Base-by-base conservation (phyloP, 2,797 vertebrate genomes). In the Mareca penelope region DNA sequence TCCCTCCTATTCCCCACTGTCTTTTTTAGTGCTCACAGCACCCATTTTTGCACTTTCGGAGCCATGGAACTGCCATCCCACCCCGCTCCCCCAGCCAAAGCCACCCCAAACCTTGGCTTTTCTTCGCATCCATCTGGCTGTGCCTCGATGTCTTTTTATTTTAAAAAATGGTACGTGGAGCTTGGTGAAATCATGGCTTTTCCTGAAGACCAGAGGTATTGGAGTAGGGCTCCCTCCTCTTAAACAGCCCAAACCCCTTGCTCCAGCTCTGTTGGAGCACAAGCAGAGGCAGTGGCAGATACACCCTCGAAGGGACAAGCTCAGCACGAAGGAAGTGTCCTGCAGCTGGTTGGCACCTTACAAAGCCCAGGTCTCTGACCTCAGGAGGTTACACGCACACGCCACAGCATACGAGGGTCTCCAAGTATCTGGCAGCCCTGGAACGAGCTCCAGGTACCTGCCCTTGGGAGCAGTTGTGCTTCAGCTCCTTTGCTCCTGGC, bases 251-350 rank as follows among this genome's bases (percentile, higher is more conserved):
- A 6, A 23, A 56, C 57, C 39, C 55, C 39, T 8, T 4, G 37
- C 59, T 35, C 46, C 5, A 26, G 57, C 86, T 46, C 65, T 9
- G 12, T 4, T 10, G 80, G 82, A 85, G 80, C 39, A 1, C 37
- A 1, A 4, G 46, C 75, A 77, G 59, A 17, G 29, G 53, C 44
- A 9, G 16, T 0, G 56, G 39, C 67, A 0, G 0, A 23, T 2
- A 10, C 23, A 6, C 3, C 59, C 39, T 75, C 2, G 4, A 4
- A 33, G 42, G 84, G 23, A 92, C 42, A 50, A 52, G 68, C 2
- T 3, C 53, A 60, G 67, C 46, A 56, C 0, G 0, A 44, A 83
- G 88, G 68, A 12, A 46, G 39, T 40, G 39, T 14, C 39, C 39
- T 40, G 39, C 39, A 40, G 93, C 82, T 89, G 65, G 61, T 42